Conservation (phyloP, 2,888 invertebrate genomes). For the Nasonia oneida region DNA sequence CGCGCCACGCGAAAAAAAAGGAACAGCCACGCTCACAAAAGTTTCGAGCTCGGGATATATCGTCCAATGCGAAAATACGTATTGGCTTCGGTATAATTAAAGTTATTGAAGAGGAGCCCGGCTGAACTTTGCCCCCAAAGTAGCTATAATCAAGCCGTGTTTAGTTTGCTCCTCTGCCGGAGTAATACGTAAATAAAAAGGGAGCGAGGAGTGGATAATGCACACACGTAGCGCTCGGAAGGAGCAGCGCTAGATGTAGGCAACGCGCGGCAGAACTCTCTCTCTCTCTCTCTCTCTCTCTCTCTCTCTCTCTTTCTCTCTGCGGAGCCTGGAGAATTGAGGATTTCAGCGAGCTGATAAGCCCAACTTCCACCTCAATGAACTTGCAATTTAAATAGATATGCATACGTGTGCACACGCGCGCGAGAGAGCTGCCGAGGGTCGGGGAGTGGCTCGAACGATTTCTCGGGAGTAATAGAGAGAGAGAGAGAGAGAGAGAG, state of each 20-base stretch:
- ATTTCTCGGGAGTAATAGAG: conserved; percentile 65
- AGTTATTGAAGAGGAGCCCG: background rate
- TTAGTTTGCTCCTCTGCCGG: background rate
- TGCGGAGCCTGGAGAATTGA: conserved; percentile 70
- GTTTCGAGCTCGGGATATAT: background rate
- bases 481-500: conserved; percentile 31
- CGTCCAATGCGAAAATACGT: background rate
- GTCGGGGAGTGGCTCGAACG: conserved; percentile 50
- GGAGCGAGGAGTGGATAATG: background rate
- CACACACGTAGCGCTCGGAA: background rate
- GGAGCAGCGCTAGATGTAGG: background rate
- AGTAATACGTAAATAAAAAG: background rate
- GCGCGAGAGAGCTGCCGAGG: background rate
- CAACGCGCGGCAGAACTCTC: background rate
- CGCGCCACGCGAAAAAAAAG: background rate
- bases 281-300: too few species aligned
- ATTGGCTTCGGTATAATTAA: background rate
- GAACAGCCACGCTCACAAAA: background rate
- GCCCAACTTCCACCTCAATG: conserved; percentile 65
- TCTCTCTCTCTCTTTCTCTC: background rate
- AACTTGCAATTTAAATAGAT: conserved; percentile 67
- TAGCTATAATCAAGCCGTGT: background rate
- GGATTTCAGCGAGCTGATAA: conserved; percentile 71
- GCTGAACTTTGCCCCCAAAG: background rate
- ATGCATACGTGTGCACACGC: conserved; percentile 61